Conservation (phyloP, 92 coral and sea anemone species). For the Zoanthus sansibaricus region DNA sequence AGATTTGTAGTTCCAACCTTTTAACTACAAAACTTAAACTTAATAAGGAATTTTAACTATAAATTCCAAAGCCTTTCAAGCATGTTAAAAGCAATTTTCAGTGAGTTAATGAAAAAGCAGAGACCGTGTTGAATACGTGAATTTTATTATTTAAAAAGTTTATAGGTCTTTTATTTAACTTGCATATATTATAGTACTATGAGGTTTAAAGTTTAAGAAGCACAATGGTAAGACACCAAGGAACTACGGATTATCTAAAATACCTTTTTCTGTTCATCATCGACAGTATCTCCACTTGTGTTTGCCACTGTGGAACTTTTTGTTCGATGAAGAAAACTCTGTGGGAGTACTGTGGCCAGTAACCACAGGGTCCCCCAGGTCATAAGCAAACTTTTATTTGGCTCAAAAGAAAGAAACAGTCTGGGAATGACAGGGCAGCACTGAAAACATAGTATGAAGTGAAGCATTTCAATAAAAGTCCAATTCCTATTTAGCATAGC, state of each 20-base stretch:
- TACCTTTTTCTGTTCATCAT: constrained; percentile 17
- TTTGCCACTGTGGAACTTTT: neutral
- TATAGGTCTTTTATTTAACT: no score
- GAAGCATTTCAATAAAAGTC: neutral
- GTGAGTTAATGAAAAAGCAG: no score
- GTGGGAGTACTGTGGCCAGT: constrained; percentile 40
- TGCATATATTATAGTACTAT: no score
- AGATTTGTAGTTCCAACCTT: no score
- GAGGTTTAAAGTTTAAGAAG: no score
- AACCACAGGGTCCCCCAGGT: constrained; percentile 34
- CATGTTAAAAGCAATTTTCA: no score
- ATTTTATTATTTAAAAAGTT: no score
- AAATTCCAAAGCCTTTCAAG: no score
- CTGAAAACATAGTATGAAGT: neutral
- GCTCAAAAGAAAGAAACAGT: constrained; percentile 2
- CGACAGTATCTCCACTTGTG: neutral
- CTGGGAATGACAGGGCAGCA: constrained; percentile 29
- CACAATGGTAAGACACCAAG: no score
- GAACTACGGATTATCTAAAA: neutral
- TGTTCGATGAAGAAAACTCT: constrained; percentile 1
- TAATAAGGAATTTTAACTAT: no score
- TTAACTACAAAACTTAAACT: no score
- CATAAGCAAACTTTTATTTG: constrained; percentile 27
- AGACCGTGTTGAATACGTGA: no score
- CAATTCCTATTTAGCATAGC: neutral